phyloP scores from a whole-genome alignment of 2,888 invertebrate species.

The Exephanes ischioxanthus region DNA sequence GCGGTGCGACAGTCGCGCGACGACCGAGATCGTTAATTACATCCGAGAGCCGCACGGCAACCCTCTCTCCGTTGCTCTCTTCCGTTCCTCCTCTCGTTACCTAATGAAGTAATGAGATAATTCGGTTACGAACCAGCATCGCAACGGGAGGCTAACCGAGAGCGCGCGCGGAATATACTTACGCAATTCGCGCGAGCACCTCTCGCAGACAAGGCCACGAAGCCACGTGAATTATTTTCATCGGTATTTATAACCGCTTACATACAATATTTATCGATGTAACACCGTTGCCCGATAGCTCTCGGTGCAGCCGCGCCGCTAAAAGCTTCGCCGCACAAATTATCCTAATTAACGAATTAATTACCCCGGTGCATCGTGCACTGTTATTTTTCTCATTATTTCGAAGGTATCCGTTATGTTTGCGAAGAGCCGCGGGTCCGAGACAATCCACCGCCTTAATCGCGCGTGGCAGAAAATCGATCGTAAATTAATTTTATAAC shows the following conservation, averaged over 20 bases:
- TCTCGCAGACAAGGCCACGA: constrained; percentile 71
- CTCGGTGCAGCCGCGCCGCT: neutral
- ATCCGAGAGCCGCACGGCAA: constrained; percentile 11
- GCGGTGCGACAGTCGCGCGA: constrained; percentile 12
- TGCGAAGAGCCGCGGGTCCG: neutral
- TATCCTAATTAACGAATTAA: constrained; percentile 44
- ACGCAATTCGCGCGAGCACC: constrained; percentile 34
- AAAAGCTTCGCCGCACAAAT: constrained; percentile 1
- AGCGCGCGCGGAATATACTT: constrained; percentile 47
- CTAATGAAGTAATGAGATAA: constrained; percentile 75
- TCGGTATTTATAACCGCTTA: constrained; percentile 4
- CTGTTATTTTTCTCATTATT: constrained; percentile 7
- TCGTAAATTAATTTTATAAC: constrained; percentile 39
- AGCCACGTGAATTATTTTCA: constrained; percentile 63
- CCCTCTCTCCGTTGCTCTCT: neutral
- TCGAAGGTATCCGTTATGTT: constrained; percentile 12
- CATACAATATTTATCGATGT: neutral
- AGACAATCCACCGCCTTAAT: too few relatives aligned
- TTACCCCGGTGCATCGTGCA: neutral
- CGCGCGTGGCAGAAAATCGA: constrained; percentile 11
- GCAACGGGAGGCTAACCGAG: constrained; percentile 55
- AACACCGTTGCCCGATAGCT: neutral
- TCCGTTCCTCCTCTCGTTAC: constrained; percentile 57
- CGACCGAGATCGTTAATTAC: constrained; percentile 25
- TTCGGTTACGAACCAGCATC: constrained; percentile 70